Base-by-base conservation (phyloP, 1,140 invertebrate genomes). In the Phymastichus coffea region DNA sequence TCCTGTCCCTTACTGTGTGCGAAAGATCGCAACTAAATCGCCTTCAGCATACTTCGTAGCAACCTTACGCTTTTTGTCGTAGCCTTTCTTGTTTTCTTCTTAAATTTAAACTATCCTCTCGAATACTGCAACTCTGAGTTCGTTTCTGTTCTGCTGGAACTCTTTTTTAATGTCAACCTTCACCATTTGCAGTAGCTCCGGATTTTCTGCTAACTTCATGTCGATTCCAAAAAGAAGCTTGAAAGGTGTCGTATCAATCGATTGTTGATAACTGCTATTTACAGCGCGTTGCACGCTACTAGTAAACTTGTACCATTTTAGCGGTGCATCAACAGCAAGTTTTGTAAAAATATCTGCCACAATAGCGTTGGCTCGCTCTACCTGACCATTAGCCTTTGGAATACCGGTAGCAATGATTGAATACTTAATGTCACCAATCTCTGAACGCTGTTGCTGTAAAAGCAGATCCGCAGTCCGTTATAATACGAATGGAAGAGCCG, bases 371-470 rank as follows among this genome's bases (percentile, higher is more conserved):
- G 59, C 35, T 1, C 68, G 54, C 59, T 66, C 70, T 23, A 66
- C 66, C 58, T 72, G 68, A 12, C 64, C 68, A 53, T 72, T 70
- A 2, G 63, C 58, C 14, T 35, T 28, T n/a, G 14, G 49, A 9
- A 17, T 8, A 8, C 35, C 35, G 3, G 35, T 53, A 2, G 35
- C 38, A 2, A 38, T 23, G 2, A n/a, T n/a, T 3, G 25, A 1
- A 4, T 40, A 35, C 35, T 53, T 9, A 40, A 53, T 53, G 14
- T 25, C 4, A n/a, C 40, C n/a, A 6, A n/a, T 4, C 2, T 30
- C 25, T 6, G 51, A 76, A 76, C 0, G 69, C 65, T 10, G 57
- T 55, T 4, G 66, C 37, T 0, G 74, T 79, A 52, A 78, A 79
- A 0, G 76, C 75, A 7, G 73, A 64, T 4, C 68, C 69, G 51